Evolutionary conservation across 2,888 invertebrate species (phyloP), one percentile per base, ranked within the genome.

Genomic region (Nowickia ferox): DNA sequence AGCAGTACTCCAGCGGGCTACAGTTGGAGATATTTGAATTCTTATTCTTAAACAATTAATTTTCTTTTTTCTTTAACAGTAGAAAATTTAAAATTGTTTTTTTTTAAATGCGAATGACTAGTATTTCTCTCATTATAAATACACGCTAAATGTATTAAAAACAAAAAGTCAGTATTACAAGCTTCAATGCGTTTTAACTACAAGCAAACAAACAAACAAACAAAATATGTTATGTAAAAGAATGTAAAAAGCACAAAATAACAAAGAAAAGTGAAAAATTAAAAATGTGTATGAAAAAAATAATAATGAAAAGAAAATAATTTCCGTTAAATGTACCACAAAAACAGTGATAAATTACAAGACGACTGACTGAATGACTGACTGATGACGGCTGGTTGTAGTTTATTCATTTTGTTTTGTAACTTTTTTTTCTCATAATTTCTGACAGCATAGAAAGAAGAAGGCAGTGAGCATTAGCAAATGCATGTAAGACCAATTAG

Each of bases 401-500:
- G 19, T 61, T 61, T 40, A 48, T 72, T 38, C 38, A 13, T 19
- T n/a, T 9, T 8, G 19, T 59, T 59, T 38, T 38, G 22, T 55
- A 59, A 11, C 51, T 72, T 46, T 22, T 42, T 53, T 42, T 46
- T 53, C n/a, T 53, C n/a, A 68, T 22, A 19, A n/a, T 53, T 40
- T 55, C 30, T 40, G 22, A 38, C 38, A 83, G 19, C 59, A 42
- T 48, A 65, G 11, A n/a, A 17, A 3, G 3, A 57, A 53, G 9
- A 19, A 53, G 48, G 46, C 42, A 76, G 71, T 53, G 44, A 68
- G 59, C 55, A 81, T 46, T 38, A 71, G 13, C 11, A 75, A 75
- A 86, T 83, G 78, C 83, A 86, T 83, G 79, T 83, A 79, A 82
- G 79, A 86, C 85, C 85, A 86, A 86, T 86, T 86, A 86, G 82